Evolutionary conservation across 2,888 invertebrate species (phyloP), one percentile per base, ranked within the genome.

Genomic region (Drosophila falleni): DNA sequence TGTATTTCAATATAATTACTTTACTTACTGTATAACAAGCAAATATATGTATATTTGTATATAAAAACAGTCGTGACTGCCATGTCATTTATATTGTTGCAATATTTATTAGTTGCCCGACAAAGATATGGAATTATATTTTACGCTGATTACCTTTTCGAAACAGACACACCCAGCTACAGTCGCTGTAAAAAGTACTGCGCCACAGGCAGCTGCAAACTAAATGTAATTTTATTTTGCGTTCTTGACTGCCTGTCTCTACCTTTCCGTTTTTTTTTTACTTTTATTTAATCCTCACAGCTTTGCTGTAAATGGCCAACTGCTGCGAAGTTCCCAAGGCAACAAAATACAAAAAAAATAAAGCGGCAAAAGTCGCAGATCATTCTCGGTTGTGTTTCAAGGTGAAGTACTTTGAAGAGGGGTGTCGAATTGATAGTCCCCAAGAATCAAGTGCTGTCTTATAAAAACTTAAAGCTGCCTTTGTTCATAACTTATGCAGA

Each of bases 81-180:
- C 35, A 33, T 26, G 16, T 15, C 51, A 42, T 60, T 54, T 23
- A 49, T 56, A 49, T 41, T 31, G 1, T n/a, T 63, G 31, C 23
- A 53, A 63, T 53, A 63, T 71, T 47, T 46, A 50, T 50, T 35
- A 56, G 41, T 15, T 16, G 41, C 42, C 16, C 41, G 19, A 63
- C 51, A 59, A 59, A 63, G 65, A 62, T 56, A 62, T 71, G 67
- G 74, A 89, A 89, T 84, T 81, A 59, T 74, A 71, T 87, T 87
- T 89, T 71, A 80, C 78, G 78, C 82, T 86, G 87, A 80, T 86
- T 87, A 80, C 82, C 85, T 78, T 60, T 68, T 74, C 87, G 60
- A 71, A 71, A 66, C 85, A 71, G 56, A 33, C 76, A 42, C 46
- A 37, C 44, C 19, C 69, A 33, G 39, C 61, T 69, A 64, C 31